phyloP scores from a whole-genome alignment of 2,888 invertebrate species.

The Idaea straminata region DNA sequence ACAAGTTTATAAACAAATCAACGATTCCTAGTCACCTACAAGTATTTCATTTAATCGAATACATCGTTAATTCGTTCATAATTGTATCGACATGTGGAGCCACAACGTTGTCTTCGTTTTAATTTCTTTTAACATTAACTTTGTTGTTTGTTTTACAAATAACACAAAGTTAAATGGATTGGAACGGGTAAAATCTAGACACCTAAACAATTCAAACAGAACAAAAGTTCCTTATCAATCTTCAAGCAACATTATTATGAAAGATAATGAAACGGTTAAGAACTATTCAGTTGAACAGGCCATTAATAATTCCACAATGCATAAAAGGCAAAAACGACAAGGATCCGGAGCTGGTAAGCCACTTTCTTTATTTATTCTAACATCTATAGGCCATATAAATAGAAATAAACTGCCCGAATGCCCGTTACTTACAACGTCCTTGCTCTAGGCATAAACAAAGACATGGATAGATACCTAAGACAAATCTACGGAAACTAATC shows the following conservation, averaged over 20 bases:
- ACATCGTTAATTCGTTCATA: not conserved
- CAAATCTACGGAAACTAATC: too few species aligned
- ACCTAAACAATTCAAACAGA: too few species aligned
- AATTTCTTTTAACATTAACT: not conserved
- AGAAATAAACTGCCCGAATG: too few species aligned
- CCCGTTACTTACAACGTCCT: too few species aligned
- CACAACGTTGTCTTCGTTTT: not conserved
- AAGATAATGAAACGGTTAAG: not conserved
- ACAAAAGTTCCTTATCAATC: not conserved
- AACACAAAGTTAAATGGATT: not conserved
- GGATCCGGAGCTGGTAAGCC: not conserved
- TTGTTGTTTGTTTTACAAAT: not conserved
- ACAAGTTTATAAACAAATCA: not conserved
- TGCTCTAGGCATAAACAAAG: too few species aligned
- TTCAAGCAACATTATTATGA: not conserved
- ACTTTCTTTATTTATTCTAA: not conserved
- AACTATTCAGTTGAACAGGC: not conserved
- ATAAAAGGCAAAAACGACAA: not conserved
- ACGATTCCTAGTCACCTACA: not conserved
- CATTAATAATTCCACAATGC: not conserved
- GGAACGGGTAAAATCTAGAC: not conserved
- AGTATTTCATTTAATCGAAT: not conserved
- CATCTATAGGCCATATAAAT: too few species aligned
- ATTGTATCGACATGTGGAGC: not conserved
- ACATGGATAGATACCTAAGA: too few species aligned